Percentiles rank a stretch among this genome's conserved stretches.
phyloP scores from a whole-genome alignment of 2,797 vertebrate species.

The Clamator glandarius region DNA sequence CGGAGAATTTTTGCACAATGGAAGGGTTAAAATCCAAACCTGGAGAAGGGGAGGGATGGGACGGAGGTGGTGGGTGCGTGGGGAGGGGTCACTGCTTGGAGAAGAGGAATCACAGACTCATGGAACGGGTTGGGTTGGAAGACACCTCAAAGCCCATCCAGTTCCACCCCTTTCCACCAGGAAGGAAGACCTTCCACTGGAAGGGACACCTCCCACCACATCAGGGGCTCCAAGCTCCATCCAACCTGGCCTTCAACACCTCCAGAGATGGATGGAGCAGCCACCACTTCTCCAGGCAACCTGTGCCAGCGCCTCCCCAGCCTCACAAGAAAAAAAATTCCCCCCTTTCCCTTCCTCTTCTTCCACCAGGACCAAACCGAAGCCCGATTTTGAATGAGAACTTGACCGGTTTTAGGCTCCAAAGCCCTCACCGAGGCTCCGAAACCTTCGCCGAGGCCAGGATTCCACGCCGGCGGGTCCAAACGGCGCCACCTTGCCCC shows the following conservation, averaged over 20 bases:
- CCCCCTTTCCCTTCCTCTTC: background rate
- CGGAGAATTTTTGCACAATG: background rate
- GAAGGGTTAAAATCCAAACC: background rate
- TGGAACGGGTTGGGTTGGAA: too few species aligned
- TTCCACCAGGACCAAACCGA: background rate
- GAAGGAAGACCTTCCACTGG: too few species aligned
- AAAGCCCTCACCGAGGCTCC: background rate
- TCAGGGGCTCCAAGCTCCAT: too few species aligned
- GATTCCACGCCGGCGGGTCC: background rate
- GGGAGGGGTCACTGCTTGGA: background rate
- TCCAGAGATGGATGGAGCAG: too few species aligned
- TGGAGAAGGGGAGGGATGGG: background rate
- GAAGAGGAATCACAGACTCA: background rate
- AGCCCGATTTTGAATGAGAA: conserved; percentile 11
- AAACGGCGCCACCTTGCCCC: background rate
- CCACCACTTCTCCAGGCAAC: too few species aligned
- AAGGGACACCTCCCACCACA: too few species aligned
- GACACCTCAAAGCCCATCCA: too few species aligned
- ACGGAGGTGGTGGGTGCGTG: background rate
- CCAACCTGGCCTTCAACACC: too few species aligned
- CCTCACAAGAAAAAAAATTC: too few species aligned
- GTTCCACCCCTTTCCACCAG: too few species aligned
- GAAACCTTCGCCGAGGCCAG: background rate
- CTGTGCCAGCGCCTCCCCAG: too few species aligned
- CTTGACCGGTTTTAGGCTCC: background rate